A percentile compares a stretch with the other conserved stretches of the same genome.
phyloP scores from a whole-genome alignment of 2,888 invertebrate species.

The Euproctis similis region DNA sequence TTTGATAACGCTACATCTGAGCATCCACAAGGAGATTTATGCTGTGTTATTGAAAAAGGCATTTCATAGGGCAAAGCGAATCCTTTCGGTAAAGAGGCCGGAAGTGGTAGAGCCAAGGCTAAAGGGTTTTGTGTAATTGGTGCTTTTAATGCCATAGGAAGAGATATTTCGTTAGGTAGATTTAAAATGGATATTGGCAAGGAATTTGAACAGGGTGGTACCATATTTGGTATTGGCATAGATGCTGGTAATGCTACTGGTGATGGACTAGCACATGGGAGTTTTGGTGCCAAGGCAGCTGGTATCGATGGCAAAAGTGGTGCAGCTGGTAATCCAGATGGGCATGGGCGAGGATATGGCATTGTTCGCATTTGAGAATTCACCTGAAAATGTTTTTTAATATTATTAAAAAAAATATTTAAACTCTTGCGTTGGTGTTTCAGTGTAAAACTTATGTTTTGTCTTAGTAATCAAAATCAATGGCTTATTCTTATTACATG shows the following conservation, averaged over 20 bases:
- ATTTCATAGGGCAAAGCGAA: not conserved
- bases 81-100: not conserved
- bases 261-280: not conserved
- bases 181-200: not conserved
- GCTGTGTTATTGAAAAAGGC: constrained; percentile 1
- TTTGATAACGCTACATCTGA: constrained; percentile 1
- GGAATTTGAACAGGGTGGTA: not conserved
- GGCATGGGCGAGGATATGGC: constrained; percentile 1
- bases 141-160: not conserved
- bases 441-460: too few relatives aligned
- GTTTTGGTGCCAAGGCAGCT: not conserved
- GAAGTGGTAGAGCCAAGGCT: not conserved
- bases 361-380: constrained; percentile 4
- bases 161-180: not conserved
- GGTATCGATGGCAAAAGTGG: constrained; percentile 2
- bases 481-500: too few relatives aligned
- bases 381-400: constrained; percentile 2
- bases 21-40: constrained; percentile 4
- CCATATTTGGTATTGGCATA: not conserved
- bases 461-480: too few relatives aligned
- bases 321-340: constrained; percentile 1
- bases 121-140: not conserved
- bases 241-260: constrained; percentile 1
- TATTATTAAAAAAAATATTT: not conserved
- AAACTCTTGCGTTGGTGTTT: not conserved